phyloP scores from a whole-genome alignment of 2,888 invertebrate genomes.

The Agrochola macilenta region DNA sequence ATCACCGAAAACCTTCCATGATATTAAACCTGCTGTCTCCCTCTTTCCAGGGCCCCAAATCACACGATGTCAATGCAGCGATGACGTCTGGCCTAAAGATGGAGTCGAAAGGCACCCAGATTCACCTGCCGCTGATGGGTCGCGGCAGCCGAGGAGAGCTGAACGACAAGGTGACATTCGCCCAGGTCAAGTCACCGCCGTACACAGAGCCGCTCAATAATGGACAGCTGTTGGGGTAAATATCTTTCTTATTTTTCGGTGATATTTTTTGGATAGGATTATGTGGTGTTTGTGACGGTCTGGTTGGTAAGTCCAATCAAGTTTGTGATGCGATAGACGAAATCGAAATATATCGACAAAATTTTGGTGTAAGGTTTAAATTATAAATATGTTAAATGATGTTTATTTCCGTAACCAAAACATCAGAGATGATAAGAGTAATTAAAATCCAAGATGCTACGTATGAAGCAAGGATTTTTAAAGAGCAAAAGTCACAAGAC shows the following conservation, averaged over 20 bases:
- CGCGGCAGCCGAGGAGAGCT: constrained; percentile 87
- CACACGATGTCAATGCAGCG: constrained; percentile 83
- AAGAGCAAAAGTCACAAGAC: too few species aligned
- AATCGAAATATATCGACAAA: background rate
- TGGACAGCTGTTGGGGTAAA: constrained; percentile 91
- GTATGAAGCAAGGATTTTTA: background rate
- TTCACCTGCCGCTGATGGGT: constrained; percentile 87
- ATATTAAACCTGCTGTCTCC: background rate
- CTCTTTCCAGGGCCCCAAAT: constrained; percentile 77
- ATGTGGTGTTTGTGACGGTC: background rate
- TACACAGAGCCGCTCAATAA: constrained; percentile 92
- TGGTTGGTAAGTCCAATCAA: background rate
- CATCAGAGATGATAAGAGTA: too few species aligned
- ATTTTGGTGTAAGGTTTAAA: background rate
- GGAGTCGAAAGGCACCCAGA: constrained; percentile 90
- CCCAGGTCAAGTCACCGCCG: constrained; percentile 83
- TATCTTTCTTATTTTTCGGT: constrained; percentile 21
- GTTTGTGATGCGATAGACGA: background rate
- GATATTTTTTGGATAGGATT: background rate
- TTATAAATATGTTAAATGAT: background rate
- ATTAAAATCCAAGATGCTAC: background rate
- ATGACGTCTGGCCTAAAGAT: constrained; percentile 86
- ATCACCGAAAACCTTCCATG: background rate
- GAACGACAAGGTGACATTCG: constrained; percentile 86
- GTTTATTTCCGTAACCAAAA: background rate